Base-by-base conservation (phyloP, 1,140 invertebrate species). In the Cydia fagiglandana region DNA sequence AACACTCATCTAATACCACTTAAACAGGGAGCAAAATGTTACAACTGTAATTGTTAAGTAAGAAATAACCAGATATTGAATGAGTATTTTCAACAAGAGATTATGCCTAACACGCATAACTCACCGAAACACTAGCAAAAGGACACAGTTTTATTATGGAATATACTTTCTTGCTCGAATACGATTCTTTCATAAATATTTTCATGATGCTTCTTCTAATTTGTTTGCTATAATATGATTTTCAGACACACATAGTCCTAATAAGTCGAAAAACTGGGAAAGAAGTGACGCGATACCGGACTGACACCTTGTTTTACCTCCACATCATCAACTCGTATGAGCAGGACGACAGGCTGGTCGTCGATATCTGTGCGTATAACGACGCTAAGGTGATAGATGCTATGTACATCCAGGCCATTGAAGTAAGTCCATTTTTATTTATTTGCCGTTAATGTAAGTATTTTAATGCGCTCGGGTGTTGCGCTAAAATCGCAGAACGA, bases 301-400 rank as follows among this genome's bases (percentile, higher is more conserved):
- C 97, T 0, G 95, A 97, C 75, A 91, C 95, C 0, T 96, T 98
- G 78, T 98, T 98, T 84, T 98, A 96, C 81, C 94, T 98, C 2
- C 98, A 99, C 84, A 96, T 97, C 45, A 97, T 98, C 74, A 99
- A 99, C 92, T 95, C 96, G 73, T 99, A 96, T 85, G 97, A 98
- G 84, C 92, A 93, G 68, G 95, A 96, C 64, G 93, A 94, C n/a
- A 93, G 95, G 77, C 93, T 97, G 66, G 88, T 98, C 1, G 88
- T 98, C 0, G 97, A 98, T 85, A 94, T 98, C 47, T 98, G 97
- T 83, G 95, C 95, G 73, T 98, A 98, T 84, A 95, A 96, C 77
- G 95, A 98, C 93, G 94, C 97, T 0, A 94, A 95, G 77, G 96
- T 97, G 94, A 88, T 98, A 15, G 95, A 98, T 79, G 97, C 96